These are phyloP conservation scores for Sitophilus oryzae DNA, from an alignment of 1,140 invertebrate genomes.

Conservation along the genomic window DNA sequence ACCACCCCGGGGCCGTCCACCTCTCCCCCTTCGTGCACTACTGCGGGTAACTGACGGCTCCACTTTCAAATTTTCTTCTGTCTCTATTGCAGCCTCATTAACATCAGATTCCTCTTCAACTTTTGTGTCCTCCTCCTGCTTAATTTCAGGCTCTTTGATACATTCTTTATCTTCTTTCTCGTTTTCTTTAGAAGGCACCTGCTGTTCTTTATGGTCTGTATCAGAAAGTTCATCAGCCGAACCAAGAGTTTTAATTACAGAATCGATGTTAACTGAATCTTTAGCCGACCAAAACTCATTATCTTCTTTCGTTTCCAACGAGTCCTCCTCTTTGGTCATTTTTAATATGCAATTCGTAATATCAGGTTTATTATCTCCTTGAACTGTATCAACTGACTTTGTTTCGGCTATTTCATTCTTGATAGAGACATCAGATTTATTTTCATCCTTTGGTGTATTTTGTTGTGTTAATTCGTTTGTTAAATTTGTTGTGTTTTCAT, in stretches of 20 bases:
- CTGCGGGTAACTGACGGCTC: constrained; percentile 35
- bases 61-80: constrained; percentile 28
- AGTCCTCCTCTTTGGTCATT: constrained; percentile 39
- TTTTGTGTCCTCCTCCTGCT: constrained; percentile 4
- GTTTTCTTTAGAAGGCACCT: constrained; percentile 24
- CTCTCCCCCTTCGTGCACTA: constrained; percentile 48
- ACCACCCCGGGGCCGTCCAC: constrained; percentile 48
- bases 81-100: constrained; percentile 30
- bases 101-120: constrained; percentile 9
- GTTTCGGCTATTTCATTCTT: constrained; percentile 34
- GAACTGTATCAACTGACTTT: not conserved
- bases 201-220: constrained; percentile 36
- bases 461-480: not conserved
- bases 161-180: constrained; percentile 5
- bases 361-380: not conserved
- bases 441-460: constrained; percentile 19
- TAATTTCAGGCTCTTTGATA: constrained; percentile 3
- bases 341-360: too few relatives aligned
- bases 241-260: constrained; percentile 66
- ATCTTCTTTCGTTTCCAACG: constrained; percentile 58
- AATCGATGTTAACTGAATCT: constrained; percentile 66
- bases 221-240: constrained; percentile 47
- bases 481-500: not conserved
- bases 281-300: constrained; percentile 71
- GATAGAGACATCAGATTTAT: constrained; percentile 35